A percentile compares a stretch with the other conserved stretches of the same genome.
These are phyloP conservation scores for Panagrolaimus sp. DNA, from an alignment of 1,140 invertebrate species.

Conservation along the genomic window DNA sequence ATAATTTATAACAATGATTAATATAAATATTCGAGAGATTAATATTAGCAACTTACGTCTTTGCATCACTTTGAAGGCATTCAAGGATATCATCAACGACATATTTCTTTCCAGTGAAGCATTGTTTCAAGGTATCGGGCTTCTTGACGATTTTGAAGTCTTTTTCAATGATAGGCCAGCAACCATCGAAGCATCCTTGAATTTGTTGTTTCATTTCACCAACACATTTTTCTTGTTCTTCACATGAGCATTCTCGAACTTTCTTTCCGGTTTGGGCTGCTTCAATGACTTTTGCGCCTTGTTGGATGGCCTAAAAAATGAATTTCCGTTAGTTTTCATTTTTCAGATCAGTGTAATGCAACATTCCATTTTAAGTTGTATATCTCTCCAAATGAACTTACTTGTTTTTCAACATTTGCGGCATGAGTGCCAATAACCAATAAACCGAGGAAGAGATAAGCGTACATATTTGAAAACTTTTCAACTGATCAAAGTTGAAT, in stretches of 20 bases:
- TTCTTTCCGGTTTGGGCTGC: neutral
- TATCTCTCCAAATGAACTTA: too few relatives aligned
- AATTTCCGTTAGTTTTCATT: too few relatives aligned
- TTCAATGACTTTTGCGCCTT: neutral
- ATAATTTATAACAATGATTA: neutral
- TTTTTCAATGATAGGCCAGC: constrained; percentile 23
- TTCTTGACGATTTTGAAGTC: constrained; percentile 11
- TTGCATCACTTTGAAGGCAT: constrained; percentile 23
- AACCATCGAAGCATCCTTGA: constrained; percentile 40
- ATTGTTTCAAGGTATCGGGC: constrained; percentile 13
- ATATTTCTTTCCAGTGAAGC: constrained; percentile 21
- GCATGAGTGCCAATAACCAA: too few relatives aligned
- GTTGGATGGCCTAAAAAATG: constrained; percentile 5
- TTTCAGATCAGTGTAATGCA: too few relatives aligned
- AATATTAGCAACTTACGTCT: constrained; percentile 17
- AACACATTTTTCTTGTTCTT: constrained; percentile 43
- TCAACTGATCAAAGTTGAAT: too few relatives aligned
- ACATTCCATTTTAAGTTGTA: too few relatives aligned
- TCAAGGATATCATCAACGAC: constrained; percentile 23
- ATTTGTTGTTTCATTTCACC: constrained; percentile 48
- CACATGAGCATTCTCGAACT: constrained; percentile 41
- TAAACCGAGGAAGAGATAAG: too few relatives aligned
- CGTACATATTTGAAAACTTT: too few relatives aligned
- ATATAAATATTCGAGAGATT: neutral
- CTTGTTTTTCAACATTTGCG: too few relatives aligned